Evolutionary conservation across 2,888 invertebrate genomes (phyloP).

Genomic region (Caradrina clavipalpis): DNA sequence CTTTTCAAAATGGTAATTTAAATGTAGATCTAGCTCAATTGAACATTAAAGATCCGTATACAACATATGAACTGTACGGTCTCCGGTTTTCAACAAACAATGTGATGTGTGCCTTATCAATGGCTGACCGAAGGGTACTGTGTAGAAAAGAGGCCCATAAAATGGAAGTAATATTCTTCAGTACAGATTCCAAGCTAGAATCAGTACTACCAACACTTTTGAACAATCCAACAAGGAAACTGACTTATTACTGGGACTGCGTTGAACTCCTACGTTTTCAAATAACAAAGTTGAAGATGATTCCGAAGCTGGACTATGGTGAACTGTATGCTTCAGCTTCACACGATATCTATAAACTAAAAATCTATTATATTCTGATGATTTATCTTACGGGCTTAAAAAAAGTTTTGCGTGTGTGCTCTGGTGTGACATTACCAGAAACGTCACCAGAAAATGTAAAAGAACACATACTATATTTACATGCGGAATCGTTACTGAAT

Average conservation of each 20-base stretch:
- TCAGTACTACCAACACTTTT: constrained; percentile 69
- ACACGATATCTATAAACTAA: constrained; percentile 76
- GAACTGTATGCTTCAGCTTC: constrained; percentile 70
- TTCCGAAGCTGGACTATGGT: constrained; percentile 74
- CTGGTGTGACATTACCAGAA: constrained; percentile 71
- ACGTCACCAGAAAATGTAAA: constrained; percentile 73
- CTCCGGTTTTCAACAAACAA: constrained; percentile 75
- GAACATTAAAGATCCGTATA: constrained; percentile 70
- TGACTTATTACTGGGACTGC: constrained; percentile 80
- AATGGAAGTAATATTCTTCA: constrained; percentile 75
- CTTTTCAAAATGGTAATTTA: constrained; percentile 57
- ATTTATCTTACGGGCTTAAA: constrained; percentile 71
- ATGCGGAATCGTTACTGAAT: constrained; percentile 72
- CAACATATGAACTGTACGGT: constrained; percentile 73
- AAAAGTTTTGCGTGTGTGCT: constrained; percentile 66
- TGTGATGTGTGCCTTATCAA: constrained; percentile 70
- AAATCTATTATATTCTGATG: constrained; percentile 78
- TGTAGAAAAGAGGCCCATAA: constrained; percentile 74
- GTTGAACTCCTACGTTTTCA: constrained; percentile 80
- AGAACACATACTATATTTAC: constrained; percentile 76
- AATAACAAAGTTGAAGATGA: constrained; percentile 73
- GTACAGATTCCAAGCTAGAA: constrained; percentile 63
- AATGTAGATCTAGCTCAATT: constrained; percentile 65
- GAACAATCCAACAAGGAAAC: constrained; percentile 74
- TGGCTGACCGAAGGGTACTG: constrained; percentile 74